phyloP scores from a whole-genome alignment of 2,797 vertebrate genomes.

The Sebastes dallii region DNA sequence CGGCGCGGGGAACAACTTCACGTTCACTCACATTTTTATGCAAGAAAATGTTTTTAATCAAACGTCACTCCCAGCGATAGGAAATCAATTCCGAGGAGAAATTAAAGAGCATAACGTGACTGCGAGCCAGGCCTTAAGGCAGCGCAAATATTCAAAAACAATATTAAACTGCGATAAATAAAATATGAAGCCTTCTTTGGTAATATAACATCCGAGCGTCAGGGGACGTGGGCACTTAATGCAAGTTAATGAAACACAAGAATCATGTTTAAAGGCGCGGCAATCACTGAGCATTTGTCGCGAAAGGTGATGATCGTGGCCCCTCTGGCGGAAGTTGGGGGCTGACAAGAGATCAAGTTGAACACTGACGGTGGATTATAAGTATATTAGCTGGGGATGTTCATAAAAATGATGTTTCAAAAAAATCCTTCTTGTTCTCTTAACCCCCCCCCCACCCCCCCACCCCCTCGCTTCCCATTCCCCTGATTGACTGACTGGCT shows the following conservation, averaged over 20 bases:
- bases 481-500: conserved; percentile 72
- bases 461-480: conserved; percentile 15
- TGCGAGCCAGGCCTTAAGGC: conserved; percentile 75
- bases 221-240: conserved; percentile 78
- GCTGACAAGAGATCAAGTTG: conserved; percentile 73
- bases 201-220: conserved; percentile 75
- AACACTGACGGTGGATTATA: conserved; percentile 71
- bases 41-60: conserved; percentile 77
- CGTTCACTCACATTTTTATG: conserved; percentile 73
- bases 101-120: conserved; percentile 78
- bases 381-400: conserved; percentile 56
- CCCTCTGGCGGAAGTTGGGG: conserved; percentile 69
- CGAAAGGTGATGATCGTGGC: conserved; percentile 62
- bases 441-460: conserved; percentile 1
- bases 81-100: conserved; percentile 81
- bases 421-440: conserved; percentile 43
- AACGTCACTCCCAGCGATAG: conserved; percentile 70
- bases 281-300: conserved; percentile 60
- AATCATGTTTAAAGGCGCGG: conserved; percentile 65
- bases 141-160: conserved; percentile 83
- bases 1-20: conserved; percentile 45
- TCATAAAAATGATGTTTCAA: conserved; percentile 46
- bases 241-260: conserved; percentile 80
- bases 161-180: conserved; percentile 83
- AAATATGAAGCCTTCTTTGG: conserved; percentile 82